A percentile compares a stretch with the other conserved stretches of the same genome.
These are phyloP conservation scores for Aplysina aerophoba DNA, from an alignment of 37 sponge, comb jelly and placozoan species.

Conservation along the genomic window DNA sequence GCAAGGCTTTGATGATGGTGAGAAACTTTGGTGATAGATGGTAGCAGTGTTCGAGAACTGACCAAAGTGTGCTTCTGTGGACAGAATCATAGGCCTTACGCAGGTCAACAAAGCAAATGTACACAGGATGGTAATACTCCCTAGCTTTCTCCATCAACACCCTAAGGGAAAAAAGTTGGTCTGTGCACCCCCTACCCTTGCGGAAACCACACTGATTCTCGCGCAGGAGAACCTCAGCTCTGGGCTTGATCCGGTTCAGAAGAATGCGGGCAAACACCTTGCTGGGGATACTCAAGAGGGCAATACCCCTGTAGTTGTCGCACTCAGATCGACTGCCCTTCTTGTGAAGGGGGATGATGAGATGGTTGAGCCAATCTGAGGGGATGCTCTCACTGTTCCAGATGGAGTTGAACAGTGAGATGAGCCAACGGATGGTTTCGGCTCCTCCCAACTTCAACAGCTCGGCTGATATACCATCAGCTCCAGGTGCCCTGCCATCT, in stretches of 20 bases:
- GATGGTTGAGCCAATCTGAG: not conserved
- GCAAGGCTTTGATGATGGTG: not conserved
- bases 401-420: not conserved
- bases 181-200: not conserved
- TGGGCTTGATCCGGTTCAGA: conserved; percentile 17
- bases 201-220: conserved; percentile 9
- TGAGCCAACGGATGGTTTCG: not conserved
- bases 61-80: not conserved
- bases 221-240: no score
- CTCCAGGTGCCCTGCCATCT: conserved; percentile 5
- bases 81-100: conserved; percentile 10
- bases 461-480: not conserved
- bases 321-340: conserved; percentile 1
- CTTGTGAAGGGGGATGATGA: conserved; percentile 3
- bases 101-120: conserved; percentile 7
- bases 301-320: conserved; percentile 16
- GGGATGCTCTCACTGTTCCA: not conserved
- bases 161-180: not conserved
- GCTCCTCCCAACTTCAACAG: not conserved
- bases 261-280: not conserved
- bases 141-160: conserved; percentile 11
- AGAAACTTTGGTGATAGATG: not conserved
- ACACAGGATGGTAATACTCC: conserved; percentile 18
- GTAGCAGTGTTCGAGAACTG: conserved; percentile 5
- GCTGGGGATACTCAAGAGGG: conserved; percentile 20